These are phyloP conservation scores for Neodontobutis hainanensis DNA, from an alignment of 2,113 vertebrate genomes.

Conservation along the genomic window DNA sequence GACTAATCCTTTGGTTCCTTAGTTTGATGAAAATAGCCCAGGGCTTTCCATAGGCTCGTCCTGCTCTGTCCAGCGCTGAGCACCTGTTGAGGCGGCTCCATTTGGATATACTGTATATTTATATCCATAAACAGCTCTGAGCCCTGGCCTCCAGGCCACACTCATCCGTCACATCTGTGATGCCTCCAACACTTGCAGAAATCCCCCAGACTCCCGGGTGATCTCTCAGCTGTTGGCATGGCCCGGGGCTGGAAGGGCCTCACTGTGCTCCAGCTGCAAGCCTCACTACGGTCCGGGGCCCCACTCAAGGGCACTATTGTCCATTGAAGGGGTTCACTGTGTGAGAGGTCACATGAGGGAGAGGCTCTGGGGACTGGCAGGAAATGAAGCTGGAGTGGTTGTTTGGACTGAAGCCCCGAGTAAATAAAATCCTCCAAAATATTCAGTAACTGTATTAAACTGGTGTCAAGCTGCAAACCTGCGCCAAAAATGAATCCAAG, in stretches of 20 bases:
- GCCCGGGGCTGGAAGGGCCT: slow-evolving; percentile 67
- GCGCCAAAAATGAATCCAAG: not conserved
- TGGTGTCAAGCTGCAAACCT: not conserved
- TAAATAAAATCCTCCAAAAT: slow-evolving; percentile 51
- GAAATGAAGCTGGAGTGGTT: slow-evolving; percentile 76
- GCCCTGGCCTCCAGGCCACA: slow-evolving; percentile 46
- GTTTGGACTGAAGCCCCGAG: slow-evolving; percentile 45
- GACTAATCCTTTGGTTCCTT: slow-evolving; percentile 60
- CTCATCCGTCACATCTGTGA: slow-evolving; percentile 72
- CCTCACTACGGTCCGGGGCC: slow-evolving; percentile 70
- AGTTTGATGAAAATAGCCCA: slow-evolving; percentile 57
- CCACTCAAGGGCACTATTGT: slow-evolving; percentile 78
- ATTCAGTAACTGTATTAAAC: slow-evolving; percentile 1
- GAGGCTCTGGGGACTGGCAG: slow-evolving; percentile 63
- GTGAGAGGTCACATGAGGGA: slow-evolving; percentile 76
- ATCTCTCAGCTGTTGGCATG: slow-evolving; percentile 76
- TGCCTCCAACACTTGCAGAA: slow-evolving; percentile 56
- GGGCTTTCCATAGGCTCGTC: slow-evolving; percentile 55
- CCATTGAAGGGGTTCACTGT: slow-evolving; percentile 79
- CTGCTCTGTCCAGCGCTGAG: slow-evolving; percentile 37
- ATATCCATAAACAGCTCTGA: slow-evolving; percentile 53
- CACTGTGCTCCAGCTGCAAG: slow-evolving; percentile 77
- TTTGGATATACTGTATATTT: slow-evolving; percentile 38
- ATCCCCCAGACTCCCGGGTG: slow-evolving; percentile 68
- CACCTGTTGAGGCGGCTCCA: slow-evolving; percentile 70